Base-by-base conservation (phyloP, 2,797 vertebrate species). In the Manis javanica region DNA sequence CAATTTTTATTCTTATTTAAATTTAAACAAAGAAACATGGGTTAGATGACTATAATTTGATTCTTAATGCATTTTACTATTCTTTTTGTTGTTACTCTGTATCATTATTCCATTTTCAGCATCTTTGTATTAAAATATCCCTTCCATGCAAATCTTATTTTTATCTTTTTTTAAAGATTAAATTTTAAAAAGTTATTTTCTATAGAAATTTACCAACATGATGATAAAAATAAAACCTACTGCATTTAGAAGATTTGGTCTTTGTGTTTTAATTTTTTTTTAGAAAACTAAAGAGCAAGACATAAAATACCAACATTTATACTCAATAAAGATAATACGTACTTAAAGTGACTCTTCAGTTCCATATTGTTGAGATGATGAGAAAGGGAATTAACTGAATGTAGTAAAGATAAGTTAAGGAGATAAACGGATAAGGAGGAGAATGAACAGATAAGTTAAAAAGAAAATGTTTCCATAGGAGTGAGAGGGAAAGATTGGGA, bases 151-250 rank as follows among this genome's bases (percentile, higher is more conserved):
- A 92, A 87, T 72, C 71, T 19, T 49, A 4, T 82, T 88, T 95
- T 93, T 49, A 39, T 84, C 19, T 81, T 49, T 79, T 91, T 61
- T 95, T 79, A 74, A 87, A 93, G 53, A 31, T 85, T 94, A 78
- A 91, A 79, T 93, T 91, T 91, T 53, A 90, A 53, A 55, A 61
- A 86, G 31, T 64, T 88, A 72, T 94, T 93, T 94, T 90, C 42
- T 88, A 19, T 64, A 81, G 39, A 42, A 51, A 72, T 16, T n/a
- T 29, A 88, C 15, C 81, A 29, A 86, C 39, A 11, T 94, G 29
- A 61, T 61, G 89, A 77, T 96, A 94, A 90, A 93, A 97, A 96
- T 95, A 95, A 96, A 96, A 94, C 31, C 29, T 86, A 74, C 37
- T 72, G 42, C 64, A 75, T 66, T 95, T 64, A 84, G 84, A 91